Base-by-base conservation (phyloP, 1,140 invertebrate genomes). In the Musca vetustissima region DNA sequence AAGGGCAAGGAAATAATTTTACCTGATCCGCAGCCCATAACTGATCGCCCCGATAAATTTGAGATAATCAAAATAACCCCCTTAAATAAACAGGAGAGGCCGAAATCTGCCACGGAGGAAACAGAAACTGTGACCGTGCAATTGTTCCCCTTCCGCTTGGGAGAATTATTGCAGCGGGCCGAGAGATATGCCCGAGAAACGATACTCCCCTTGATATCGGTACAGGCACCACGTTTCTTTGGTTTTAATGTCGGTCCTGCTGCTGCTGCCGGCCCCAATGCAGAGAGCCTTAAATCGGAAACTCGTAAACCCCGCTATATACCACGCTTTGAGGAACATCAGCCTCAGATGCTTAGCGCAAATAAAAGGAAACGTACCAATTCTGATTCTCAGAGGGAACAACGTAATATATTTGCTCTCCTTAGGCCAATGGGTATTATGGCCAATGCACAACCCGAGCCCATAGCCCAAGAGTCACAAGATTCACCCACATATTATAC, bases 121-220 rank as follows among this genome's bases (percentile, higher is more conserved):
- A n/a, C n/a, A 22, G 76, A 78, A 21, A 67, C 72, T 17, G 90
- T 88, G 68, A 92, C 90, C 0, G 90, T 93, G 8, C 92, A 94
- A 75, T 88, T 93, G 73, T 81, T 94, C 22, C 92, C 92, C 0
- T 89, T 91, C 67, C 86, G 90, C 28, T 76, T 94, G 15, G 90
- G 90, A 0, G 88, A 89, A 6, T 89, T 94, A 76, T 86, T 94
- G 25, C 90, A 92, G 19, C 89, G 92, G 74, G 92, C 92, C 0
- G 92, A 94, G 78, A 86, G 88, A 24, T 93, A 94, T 75, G 92
- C 92, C 0, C 85, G 90, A 57, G 88, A 91, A 74, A 92, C 90
- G 0, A 81, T 93, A 11, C 76, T 92, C 57, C 91, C 91, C 0
- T 74, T 92, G 7, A 91, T 92, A 4, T 92, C 90, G 1, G 90